Conservation (phyloP, 2,797 vertebrate genomes). For the Austrolebias charrua region DNA sequence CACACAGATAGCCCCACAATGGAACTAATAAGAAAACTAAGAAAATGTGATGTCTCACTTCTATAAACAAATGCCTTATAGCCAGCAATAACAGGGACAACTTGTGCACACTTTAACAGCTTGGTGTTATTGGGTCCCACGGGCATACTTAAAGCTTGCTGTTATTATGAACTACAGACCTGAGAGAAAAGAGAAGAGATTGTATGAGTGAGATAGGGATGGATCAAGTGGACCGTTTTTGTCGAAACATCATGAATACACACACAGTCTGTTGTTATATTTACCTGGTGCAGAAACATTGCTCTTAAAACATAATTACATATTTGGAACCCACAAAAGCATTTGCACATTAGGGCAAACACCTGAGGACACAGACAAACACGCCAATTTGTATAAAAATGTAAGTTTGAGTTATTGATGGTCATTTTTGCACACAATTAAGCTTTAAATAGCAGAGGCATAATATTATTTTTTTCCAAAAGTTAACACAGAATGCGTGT, state of each 20-base stretch:
- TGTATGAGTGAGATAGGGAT: conserved; percentile 30
- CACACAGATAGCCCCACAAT: conserved; percentile 14
- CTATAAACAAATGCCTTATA: conserved; percentile 65
- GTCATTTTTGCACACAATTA: conserved; percentile 32
- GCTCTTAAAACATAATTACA: conserved; percentile 37
- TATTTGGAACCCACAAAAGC: conserved; percentile 18
- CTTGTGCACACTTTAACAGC: conserved; percentile 48
- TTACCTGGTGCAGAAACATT: conserved; percentile 31
- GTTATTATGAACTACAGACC: conserved; percentile 68
- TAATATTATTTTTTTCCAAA: conserved; percentile 24
- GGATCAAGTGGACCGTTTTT: conserved; percentile 63
- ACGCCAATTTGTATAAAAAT: conserved; percentile 31
- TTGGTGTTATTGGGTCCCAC: conserved; percentile 74
- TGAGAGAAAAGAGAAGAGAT: conserved; percentile 27
- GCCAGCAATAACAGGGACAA: conserved; percentile 61
- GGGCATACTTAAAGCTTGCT: conserved; percentile 62
- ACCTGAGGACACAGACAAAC: not conserved
- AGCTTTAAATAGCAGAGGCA: conserved; percentile 50
- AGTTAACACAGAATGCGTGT: conserved; percentile 40
- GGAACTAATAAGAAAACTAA: conserved; percentile 60
- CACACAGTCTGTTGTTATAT: conserved; percentile 45
- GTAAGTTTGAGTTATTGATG: conserved; percentile 22
- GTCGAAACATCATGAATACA: conserved; percentile 60
- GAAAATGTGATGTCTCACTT: conserved; percentile 62
- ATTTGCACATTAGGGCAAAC: not conserved